These are phyloP conservation scores for Aphis gossypii DNA, from an alignment of 1,140 invertebrate species.

Conservation along the genomic window DNA sequence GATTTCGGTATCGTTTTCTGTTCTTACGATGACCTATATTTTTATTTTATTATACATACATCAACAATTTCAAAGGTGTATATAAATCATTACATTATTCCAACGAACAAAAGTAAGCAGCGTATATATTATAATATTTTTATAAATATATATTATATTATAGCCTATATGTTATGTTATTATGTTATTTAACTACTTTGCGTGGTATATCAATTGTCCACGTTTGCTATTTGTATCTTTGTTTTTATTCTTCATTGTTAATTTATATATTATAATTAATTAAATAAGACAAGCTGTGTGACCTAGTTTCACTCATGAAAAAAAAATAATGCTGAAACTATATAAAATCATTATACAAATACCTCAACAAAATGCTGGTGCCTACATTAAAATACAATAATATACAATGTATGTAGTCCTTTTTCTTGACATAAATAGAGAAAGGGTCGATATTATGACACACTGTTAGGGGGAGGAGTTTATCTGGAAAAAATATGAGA, in stretches of 20 bases:
- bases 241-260: background rate
- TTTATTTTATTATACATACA: background rate
- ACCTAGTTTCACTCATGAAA: background rate
- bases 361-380: background rate
- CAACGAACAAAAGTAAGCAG: background rate
- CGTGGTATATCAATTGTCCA: background rate
- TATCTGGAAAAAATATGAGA: no score
- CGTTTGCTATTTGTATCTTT: background rate
- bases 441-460: no score
- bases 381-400: background rate
- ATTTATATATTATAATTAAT: background rate
- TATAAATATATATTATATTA: background rate
- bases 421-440: background rate
- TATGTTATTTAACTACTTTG: background rate
- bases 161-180: background rate
- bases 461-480: no score
- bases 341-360: background rate
- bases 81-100: background rate
- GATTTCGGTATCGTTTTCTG: background rate
- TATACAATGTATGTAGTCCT: background rate
- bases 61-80: background rate
- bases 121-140: background rate
- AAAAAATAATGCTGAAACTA: background rate
- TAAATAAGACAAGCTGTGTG: background rate
- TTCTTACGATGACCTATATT: conserved; percentile 8